Percentiles rank a stretch among this genome's conserved stretches.
Conservation (phyloP, 2,797 vertebrate species). For the Scarus forsteni region DNA sequence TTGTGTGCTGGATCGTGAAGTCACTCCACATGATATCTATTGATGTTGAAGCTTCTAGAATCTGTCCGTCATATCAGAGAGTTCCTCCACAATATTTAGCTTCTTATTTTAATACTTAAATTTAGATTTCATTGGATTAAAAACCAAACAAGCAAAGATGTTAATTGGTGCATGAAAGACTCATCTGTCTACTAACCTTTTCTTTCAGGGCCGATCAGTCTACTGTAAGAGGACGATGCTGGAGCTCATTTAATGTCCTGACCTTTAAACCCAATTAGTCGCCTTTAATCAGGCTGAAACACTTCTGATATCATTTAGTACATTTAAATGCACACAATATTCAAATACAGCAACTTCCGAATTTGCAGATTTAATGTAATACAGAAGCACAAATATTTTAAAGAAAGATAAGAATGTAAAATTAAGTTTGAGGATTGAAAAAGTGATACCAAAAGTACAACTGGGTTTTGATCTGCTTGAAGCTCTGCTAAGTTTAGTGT, state of each 20-base stretch:
- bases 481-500: no score
- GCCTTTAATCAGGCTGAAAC: neutral
- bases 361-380: no score
- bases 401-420: neutral
- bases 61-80: constrained; percentile 10
- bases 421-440: no score
- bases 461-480: no score
- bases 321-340: constrained; percentile 13
- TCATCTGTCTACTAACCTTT: no score
- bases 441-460: no score
- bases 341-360: neutral
- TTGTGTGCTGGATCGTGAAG: constrained; percentile 11
- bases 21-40: constrained; percentile 2
- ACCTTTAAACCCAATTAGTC: constrained; percentile 6
- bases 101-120: neutral
- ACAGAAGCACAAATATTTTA: no score
- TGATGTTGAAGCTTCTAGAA: neutral
- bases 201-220: no score
- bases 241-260: neutral
- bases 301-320: neutral
- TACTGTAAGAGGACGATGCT: no score
- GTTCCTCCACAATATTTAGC: neutral
- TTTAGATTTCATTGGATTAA: no score
- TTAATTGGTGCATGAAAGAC: no score
- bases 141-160: no score